Evolutionary conservation across 2,113 vertebrate genomes (phyloP).

Genomic region (Thamnaconus septentrionalis): DNA sequence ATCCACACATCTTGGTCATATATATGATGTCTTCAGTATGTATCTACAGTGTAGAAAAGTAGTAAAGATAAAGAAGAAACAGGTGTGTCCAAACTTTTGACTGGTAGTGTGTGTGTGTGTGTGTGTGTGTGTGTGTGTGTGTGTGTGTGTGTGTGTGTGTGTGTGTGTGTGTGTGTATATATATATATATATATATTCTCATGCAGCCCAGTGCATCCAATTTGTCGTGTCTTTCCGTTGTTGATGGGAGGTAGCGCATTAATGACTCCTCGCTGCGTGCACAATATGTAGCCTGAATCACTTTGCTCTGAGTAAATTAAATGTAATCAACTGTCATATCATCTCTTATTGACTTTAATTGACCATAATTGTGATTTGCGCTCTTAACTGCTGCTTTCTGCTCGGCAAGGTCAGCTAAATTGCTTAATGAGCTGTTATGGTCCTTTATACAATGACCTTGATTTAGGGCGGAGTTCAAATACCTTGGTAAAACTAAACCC

Average conservation of each 20-base stretch:
- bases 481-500: constrained; percentile 41
- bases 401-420: constrained; percentile 65
- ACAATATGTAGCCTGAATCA: constrained; percentile 40
- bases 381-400: constrained; percentile 63
- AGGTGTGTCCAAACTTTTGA: no score
- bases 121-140: no score
- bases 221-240: no score
- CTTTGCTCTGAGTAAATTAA: constrained; percentile 65
- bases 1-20: no score
- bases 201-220: no score
- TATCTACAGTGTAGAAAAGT: no score
- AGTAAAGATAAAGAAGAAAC: no score
- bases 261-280: constrained; percentile 54
- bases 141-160: no score
- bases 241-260: constrained; percentile 48
- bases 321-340: constrained; percentile 68
- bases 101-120: no score
- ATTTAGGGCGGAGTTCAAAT: constrained; percentile 36
- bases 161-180: no score
- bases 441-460: constrained; percentile 64
- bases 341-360: constrained; percentile 73
- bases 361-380: constrained; percentile 65
- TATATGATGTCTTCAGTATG: no score
- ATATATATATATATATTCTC: no score
- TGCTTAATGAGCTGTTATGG: constrained; percentile 66